Evolutionary conservation across 2,888 invertebrate species (phyloP).

Genomic region (Tiphia femorata): DNA sequence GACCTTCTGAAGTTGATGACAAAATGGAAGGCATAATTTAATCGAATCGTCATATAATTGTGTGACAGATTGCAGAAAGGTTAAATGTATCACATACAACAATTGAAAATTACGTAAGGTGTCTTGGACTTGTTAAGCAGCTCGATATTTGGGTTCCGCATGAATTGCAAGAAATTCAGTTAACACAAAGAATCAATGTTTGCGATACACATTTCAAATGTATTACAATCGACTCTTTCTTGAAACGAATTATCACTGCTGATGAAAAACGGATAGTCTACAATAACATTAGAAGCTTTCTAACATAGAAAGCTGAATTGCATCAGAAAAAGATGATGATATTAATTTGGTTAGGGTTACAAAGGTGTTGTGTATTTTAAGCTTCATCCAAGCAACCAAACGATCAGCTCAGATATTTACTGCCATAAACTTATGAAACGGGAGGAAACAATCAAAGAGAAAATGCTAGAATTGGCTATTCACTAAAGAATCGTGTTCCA

Average conservation of each 20-base stretch:
- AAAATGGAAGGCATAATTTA: slow-evolving; percentile 11
- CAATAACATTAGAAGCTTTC: no score
- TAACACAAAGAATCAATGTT: no score
- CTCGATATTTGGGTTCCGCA: neutral
- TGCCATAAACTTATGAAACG: no score
- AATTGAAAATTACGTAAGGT: neutral
- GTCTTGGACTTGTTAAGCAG: slow-evolving; percentile 1
- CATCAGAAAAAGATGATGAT: no score
- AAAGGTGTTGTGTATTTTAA: neutral
- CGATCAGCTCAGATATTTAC: neutral
- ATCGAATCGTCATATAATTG: no score
- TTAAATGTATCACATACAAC: neutral
- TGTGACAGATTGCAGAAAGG: neutral
- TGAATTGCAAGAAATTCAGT: neutral
- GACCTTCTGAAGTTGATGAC: slow-evolving; percentile 12
- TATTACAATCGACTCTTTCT: neutral
- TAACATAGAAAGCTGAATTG: no score
- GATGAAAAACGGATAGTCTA: neutral
- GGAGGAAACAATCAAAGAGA: no score
- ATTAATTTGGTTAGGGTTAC: neutral
- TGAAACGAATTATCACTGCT: neutral
- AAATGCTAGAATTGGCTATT: no score
- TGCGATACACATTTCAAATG: no score
- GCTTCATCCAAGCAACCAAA: neutral
- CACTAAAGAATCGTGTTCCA: neutral